A percentile compares a stretch with the other conserved stretches of the same genome.
Evolutionary conservation across 2,797 vertebrate species (phyloP).

Genomic region (Cyprinella venusta): DNA sequence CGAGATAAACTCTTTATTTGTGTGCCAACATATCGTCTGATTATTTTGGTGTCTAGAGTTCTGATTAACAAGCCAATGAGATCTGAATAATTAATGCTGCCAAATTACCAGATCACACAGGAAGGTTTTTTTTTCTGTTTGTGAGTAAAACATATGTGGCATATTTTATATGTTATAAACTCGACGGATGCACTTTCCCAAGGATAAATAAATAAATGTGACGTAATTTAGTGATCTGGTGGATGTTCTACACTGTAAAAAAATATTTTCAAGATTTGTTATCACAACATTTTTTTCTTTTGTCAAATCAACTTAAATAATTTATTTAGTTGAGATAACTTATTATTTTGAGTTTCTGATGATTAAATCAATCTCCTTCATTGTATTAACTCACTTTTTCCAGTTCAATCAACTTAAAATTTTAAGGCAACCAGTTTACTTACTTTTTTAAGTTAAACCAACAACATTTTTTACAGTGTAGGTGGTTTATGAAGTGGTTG

Average conservation of each 20-base stretch:
- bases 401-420: too few species aligned
- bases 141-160: slow-evolving; percentile 4
- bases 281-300: too few species aligned
- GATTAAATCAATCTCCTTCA: too few species aligned
- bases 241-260: too few species aligned
- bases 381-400: too few species aligned
- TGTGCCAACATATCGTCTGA: slow-evolving; percentile 60
- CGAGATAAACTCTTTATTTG: slow-evolving; percentile 77
- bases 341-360: too few species aligned
- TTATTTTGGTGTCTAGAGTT: slow-evolving; percentile 54
- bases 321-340: too few species aligned
- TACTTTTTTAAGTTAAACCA: too few species aligned
- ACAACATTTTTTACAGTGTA: too few species aligned
- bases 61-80: slow-evolving; percentile 56
- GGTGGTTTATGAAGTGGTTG: neutral
- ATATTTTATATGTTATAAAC: slow-evolving; percentile 25
- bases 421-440: too few species aligned
- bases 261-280: too few species aligned
- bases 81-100: slow-evolving; percentile 59
- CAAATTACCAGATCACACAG: slow-evolving; percentile 43
- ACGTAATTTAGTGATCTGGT: neutral
- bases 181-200: neutral
- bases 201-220: neutral
- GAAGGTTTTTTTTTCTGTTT: slow-evolving; percentile 48
- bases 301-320: too few species aligned